Evolutionary conservation across 2,888 invertebrate genomes (phyloP), one percentile per base, ranked within the genome.

Genomic region (Napeogenes sylphis): DNA sequence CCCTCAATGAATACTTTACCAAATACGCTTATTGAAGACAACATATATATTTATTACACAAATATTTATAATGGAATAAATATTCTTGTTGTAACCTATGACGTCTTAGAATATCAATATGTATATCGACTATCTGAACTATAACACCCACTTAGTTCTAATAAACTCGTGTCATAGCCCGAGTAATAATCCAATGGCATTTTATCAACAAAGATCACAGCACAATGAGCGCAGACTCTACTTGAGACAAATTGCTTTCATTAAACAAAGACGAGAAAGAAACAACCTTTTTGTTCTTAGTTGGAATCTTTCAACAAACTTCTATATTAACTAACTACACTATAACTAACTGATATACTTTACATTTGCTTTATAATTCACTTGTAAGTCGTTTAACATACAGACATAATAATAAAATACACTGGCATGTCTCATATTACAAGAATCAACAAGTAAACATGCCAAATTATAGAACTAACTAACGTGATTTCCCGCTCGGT

Each of bases 101-200:
- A n/a, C 6, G 30, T 51, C 21, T 51, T 42, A 42, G 10, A 35
- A 35, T 5, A 35, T 35, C 12, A 30, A 30, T 12, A 21, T 51
- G 8, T 8, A 51, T n/a, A 57, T 6, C n/a, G 42, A 51, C 30
- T n/a, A 47, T 58, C 35, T 42, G 38, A 13, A 58, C 33, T n/a
- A 33, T 21, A 21, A n/a, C 35, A 8, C 12, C 12, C 51, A n/a
- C 32, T 51, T 8, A 30, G 33, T 61, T 33, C 42, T 45, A 59
- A 56, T 58, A 58, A 56, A 56, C 42, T 35, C 45, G 56, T 66
- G 55, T 58, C 58, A 51, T 61, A 56, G 61, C 56, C 58, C 57
- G 38, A 47, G 38, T 47, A 55, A 45, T 66, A 60, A 63, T 62
- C 59, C 58, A 60, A 62, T 60, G 64, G 64, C 47, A 67, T 67